phyloP scores from a whole-genome alignment of 2,113 vertebrate genomes.

The Bagarius yarrelli region DNA sequence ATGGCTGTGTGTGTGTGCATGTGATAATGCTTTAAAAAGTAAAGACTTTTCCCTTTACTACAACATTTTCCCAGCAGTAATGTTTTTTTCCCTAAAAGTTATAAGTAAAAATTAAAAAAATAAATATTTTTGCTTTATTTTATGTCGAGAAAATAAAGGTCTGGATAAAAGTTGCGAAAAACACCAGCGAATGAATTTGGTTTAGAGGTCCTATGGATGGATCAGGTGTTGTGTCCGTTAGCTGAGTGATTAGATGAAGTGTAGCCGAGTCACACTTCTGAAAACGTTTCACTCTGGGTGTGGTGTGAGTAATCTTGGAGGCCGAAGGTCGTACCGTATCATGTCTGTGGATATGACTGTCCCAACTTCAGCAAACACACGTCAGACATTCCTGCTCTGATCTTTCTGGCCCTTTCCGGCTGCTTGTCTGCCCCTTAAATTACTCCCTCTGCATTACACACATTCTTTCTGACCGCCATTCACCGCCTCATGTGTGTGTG shows the following conservation, averaged over 20 bases:
- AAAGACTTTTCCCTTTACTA: too few relatives aligned
- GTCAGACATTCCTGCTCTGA: constrained; percentile 24
- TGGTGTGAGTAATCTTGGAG: not conserved
- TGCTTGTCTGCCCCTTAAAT: not conserved
- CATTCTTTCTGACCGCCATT: constrained; percentile 16
- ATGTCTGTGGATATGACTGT: constrained; percentile 7
- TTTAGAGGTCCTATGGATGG: not conserved
- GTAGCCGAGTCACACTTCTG: not conserved
- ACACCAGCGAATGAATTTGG: not conserved
- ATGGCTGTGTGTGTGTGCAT: too few relatives aligned
- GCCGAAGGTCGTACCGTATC: constrained; percentile 27
- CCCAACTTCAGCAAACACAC: constrained; percentile 39
- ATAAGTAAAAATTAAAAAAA: too few relatives aligned
- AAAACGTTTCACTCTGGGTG: not conserved
- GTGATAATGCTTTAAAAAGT: too few relatives aligned
- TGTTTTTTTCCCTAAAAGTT: too few relatives aligned
- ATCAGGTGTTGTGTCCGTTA: not conserved
- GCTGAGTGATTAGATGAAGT: not conserved
- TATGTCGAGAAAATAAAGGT: too few relatives aligned
- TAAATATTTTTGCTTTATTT: too few relatives aligned
- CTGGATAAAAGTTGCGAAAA: not conserved
- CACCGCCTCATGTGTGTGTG: not conserved
- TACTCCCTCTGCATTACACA: constrained; percentile 10
- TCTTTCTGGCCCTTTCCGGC: constrained; percentile 45
- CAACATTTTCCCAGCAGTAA: too few relatives aligned